Base-by-base conservation (phyloP, 2,797 vertebrate species). In the Fundulus diaphanus region DNA sequence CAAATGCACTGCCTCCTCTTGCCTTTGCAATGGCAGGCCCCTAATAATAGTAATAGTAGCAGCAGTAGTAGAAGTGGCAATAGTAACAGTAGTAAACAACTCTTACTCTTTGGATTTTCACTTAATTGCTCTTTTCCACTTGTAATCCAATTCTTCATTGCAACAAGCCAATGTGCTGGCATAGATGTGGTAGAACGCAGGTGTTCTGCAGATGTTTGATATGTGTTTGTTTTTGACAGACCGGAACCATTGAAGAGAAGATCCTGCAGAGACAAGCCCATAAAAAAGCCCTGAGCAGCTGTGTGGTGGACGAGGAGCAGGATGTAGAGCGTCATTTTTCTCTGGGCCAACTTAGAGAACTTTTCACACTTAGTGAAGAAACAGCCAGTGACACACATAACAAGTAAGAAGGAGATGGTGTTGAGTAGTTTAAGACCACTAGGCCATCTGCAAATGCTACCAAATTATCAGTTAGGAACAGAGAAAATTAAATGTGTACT, bases 211-310 rank as follows among this genome's bases (percentile, higher is more conserved):
- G 46, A 8, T 80, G 37, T 56, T 29, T 56, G 4, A 51, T 24
- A 1, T 3, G 22, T 72, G 44, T 82, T 22, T 82, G 31, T 80
- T 86, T 63, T 77, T 33, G 74, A 18, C 74, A 99, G 98, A 97
- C 98, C 0, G 98, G 98, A 42, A 99, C 98, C 2, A 99, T 99
- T 7, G 98, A 99, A 88, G 98, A 99, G 95, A 99, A 99, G 93
- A 99, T 99, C 88, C 95, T 99, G 77, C 98, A 99, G 87, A 96
- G 98, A 33, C 98, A 99, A 90, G 96, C 97, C 59, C 98, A 99
- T 85, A 99, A 99, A 93, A 99, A 99, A 76, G 98, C 98, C 7
- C 94, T 99, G 87, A 99, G 98, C 91, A 99, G 98, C 93, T 99
- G 98, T 0, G 98, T 99, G 80, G 98, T 99, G 67, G 98, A 99